Evolutionary conservation across 2,797 vertebrate genomes (phyloP), one percentile per base, ranked within the genome.

Genomic region (Microchirus variegatus): DNA sequence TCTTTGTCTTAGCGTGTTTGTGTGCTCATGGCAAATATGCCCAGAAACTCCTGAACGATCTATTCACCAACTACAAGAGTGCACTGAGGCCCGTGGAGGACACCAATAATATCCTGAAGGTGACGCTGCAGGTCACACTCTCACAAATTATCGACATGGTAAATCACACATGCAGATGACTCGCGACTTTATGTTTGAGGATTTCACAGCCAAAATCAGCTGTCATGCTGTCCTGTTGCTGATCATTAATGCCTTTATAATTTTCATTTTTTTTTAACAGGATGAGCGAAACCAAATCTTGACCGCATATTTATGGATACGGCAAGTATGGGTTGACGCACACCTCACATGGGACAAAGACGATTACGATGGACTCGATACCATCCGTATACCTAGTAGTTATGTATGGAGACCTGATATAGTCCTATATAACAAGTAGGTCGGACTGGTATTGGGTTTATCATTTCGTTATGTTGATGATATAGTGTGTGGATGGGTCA

Each of bases 81-180:
- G 95, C 95, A 1, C 83, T 97, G 89, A 87, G 95, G 45, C 96
- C 96, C 0, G 95, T 96, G 77, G 93, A 95, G 50, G 94, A 98
- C 87, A 98, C 95, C 0, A 90, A 94, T 44, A 89, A 84, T 67
- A 92, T 92, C 4, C 89, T 98, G 64, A 97, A 96, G 3, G 95
- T 98, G 76, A 98, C 95, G 13, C 90, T 98, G 22, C 96, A 95
- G 86, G 88, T 98, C 84, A 98, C 96, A 6, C 77, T 97, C 36
- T 95, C 96, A 49, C 96, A 98, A 86, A 96, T 98, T 78, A 97
- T 98, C 5, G 95, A 97, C 85, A 97, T 98, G 96, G 97, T 97
- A 90, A 85, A 56, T 51, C 44, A 65, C 17, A 43, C 51, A 42
- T 2, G 41, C 17, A 31, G 17, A 19, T 9, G 42, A 52, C 41